Percentiles rank a stretch among this genome's conserved stretches.
These are phyloP conservation scores for Mustelus asterias DNA, from an alignment of 2,113 vertebrate genomes.

Conservation along the genomic window DNA sequence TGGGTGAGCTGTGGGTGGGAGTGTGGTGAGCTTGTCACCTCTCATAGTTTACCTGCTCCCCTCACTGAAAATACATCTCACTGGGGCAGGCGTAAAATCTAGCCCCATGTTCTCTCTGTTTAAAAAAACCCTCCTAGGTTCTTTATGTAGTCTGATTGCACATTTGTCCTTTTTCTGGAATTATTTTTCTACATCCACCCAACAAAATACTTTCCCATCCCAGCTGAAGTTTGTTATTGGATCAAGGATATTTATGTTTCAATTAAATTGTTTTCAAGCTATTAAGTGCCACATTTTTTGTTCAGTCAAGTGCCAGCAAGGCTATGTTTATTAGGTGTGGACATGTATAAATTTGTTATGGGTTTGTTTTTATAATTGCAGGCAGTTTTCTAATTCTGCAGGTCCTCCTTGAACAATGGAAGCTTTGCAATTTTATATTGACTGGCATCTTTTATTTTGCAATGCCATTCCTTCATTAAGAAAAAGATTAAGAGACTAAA, in stretches of 20 bases:
- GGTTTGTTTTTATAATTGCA: neutral
- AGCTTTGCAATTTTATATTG: neutral
- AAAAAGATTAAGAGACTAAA: neutral
- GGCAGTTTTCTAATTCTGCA: neutral
- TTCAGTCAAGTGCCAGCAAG: neutral
- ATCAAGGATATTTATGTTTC: neutral
- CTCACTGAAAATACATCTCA: no score
- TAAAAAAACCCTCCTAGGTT: neutral
- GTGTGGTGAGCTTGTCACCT: no score
- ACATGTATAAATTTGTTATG: neutral
- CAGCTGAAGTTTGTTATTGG: neutral
- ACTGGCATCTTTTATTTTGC: neutral
- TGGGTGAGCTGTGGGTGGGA: no score
- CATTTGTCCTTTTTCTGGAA: neutral
- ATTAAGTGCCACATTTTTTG: neutral
- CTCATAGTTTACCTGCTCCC: no score
- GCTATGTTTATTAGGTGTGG: neutral
- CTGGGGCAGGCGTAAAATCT: no score
- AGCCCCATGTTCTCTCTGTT: neutral
- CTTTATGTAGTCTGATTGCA: neutral
- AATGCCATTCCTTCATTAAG: neutral
- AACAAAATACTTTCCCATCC: neutral
- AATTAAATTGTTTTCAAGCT: neutral
- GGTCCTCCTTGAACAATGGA: neutral
- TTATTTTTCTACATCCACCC: neutral